These are phyloP conservation scores for Eucera pruinosa DNA, from an alignment of 2,888 invertebrate genomes.

Conservation along the genomic window DNA sequence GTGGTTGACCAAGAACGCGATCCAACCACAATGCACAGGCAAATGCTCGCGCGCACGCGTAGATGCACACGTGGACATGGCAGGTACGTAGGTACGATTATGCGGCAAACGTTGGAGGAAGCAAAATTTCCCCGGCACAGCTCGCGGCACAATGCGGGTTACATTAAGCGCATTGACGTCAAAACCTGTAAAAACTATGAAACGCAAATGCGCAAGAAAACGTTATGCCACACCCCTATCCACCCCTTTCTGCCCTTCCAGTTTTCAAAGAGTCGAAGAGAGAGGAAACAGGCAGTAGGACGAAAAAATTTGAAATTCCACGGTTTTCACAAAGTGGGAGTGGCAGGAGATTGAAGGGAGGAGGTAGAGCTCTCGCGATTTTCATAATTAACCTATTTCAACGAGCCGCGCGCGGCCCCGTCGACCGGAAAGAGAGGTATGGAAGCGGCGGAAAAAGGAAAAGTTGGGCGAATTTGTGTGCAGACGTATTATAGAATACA, in stretches of 20 bases:
- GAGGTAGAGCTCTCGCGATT: constrained; percentile 26
- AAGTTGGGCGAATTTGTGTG: constrained; percentile 36
- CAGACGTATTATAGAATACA: constrained; percentile 36
- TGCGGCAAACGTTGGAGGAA: constrained; percentile 28
- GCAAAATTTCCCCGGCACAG: constrained; percentile 23
- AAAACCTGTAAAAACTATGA: constrained; percentile 28
- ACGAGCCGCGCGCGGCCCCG: constrained; percentile 23
- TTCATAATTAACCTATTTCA: constrained; percentile 46
- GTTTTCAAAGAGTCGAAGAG: not conserved
- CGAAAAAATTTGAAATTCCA: constrained; percentile 18
- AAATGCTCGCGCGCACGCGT: not conserved
- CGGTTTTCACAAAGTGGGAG: not conserved
- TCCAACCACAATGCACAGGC: constrained; percentile 22
- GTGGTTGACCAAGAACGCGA: constrained; percentile 58
- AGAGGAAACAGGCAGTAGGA: not conserved
- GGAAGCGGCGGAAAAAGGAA: constrained; percentile 19
- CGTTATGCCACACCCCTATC: not conserved
- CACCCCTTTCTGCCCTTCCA: not conserved
- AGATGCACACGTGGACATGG: not conserved
- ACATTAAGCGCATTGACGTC: constrained; percentile 37
- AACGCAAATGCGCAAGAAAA: constrained; percentile 28
- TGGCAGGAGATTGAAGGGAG: too few species aligned
- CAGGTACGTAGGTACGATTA: constrained; percentile 1
- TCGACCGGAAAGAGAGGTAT: constrained; percentile 21
- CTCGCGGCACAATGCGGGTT: constrained; percentile 24